phyloP scores from a whole-genome alignment of 2,888 invertebrate genomes.

The Trissolcus brochymenae region DNA sequence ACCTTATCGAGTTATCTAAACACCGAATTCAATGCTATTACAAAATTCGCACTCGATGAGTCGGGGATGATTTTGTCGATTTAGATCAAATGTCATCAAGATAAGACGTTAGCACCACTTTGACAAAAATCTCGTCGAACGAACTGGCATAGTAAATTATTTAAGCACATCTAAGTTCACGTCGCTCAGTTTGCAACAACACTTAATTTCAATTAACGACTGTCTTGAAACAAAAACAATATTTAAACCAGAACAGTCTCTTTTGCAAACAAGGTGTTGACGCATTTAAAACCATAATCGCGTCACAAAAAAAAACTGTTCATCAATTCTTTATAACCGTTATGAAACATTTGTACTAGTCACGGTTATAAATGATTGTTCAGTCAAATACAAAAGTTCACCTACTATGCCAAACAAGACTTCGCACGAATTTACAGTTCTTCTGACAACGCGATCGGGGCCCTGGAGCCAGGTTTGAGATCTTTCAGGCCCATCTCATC shows the following conservation, averaged over 20 bases:
- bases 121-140: constrained; percentile 12
- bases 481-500: constrained; percentile 77
- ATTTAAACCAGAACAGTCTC: too few species aligned
- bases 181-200: too few species aligned
- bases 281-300: too few species aligned
- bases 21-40: constrained; percentile 40
- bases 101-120: constrained; percentile 38
- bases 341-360: too few species aligned
- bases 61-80: constrained; percentile 11
- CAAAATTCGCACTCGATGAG: constrained; percentile 30
- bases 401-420: background rate
- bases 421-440: constrained; percentile 65
- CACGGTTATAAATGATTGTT: too few species aligned
- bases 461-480: constrained; percentile 72
- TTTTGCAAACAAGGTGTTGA: too few species aligned
- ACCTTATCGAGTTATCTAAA: constrained; percentile 37
- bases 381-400: constrained; percentile 3
- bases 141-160: constrained; percentile 13
- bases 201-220: background rate
- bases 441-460: constrained; percentile 72
- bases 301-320: too few species aligned
- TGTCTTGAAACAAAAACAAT: background rate
- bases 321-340: too few species aligned
- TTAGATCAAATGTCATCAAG: constrained; percentile 10
- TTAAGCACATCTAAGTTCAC: background rate